Evolutionary conservation across 2,113 vertebrate genomes (phyloP).

Genomic region (Bubo blakistoni): DNA sequence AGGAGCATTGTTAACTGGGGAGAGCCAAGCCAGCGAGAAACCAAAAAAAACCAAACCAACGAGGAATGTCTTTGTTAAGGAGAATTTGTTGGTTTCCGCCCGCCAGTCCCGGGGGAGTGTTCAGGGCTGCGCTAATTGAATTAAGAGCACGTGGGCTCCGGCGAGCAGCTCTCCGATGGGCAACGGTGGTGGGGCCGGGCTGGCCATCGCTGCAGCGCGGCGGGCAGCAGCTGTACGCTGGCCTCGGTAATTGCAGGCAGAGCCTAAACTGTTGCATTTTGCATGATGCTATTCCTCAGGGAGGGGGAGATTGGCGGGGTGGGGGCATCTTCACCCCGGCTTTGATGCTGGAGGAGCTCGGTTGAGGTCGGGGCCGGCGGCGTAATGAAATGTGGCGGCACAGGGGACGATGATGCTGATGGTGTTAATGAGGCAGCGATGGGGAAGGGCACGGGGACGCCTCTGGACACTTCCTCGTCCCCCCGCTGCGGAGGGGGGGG

Average conservation of each 20-base stretch:
- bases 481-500: neutral
- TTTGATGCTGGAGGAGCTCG: neutral
- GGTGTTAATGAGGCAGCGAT: neutral
- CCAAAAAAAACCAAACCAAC: conserved; percentile 42
- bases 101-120: conserved; percentile 78
- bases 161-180: neutral
- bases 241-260: conserved; percentile 64
- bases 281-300: conserved; percentile 17
- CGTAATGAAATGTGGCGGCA: neutral
- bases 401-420: neutral
- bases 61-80: conserved; percentile 84
- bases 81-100: conserved; percentile 67
- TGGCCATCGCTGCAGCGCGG: conserved; percentile 65
- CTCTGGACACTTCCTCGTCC: neutral
- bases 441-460: neutral
- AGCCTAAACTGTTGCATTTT: conserved; percentile 72
- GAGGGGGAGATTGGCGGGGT: neutral
- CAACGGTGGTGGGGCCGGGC: conserved; percentile 25
- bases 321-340: neutral
- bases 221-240: conserved; percentile 67
- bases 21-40: conserved; percentile 73
- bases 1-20: conserved; percentile 54
- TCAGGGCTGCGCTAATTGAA: conserved; percentile 90
- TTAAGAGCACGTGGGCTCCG: conserved; percentile 77
- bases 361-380: neutral